Evolutionary conservation across 2,797 vertebrate species (phyloP).

Genomic region (Sebastes melanostomus): DNA sequence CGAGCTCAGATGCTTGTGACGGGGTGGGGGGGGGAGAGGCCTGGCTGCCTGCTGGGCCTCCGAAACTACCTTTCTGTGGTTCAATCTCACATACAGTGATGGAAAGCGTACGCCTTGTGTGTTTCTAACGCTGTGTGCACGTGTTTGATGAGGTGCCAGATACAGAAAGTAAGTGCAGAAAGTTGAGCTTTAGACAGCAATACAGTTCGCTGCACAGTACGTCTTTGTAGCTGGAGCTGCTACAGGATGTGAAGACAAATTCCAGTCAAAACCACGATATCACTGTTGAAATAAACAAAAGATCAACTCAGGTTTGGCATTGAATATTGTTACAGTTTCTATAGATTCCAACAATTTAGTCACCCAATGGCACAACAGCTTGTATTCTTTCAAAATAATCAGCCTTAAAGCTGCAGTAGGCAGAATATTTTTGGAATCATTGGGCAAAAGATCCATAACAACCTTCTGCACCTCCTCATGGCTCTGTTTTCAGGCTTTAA

Average conservation of each 20-base stretch:
- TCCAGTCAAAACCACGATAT: not conserved
- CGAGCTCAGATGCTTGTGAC: constrained; percentile 23
- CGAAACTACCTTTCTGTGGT: constrained; percentile 37
- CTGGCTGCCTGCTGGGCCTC: constrained; percentile 36
- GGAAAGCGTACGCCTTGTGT: constrained; percentile 26
- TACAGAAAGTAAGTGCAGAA: constrained; percentile 5
- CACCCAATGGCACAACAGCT: not conserved
- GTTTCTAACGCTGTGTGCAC: constrained; percentile 22
- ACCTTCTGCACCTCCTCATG: no score
- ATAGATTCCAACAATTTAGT: not conserved
- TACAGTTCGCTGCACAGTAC: not conserved
- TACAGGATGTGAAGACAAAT: not conserved
- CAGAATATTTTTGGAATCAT: no score
- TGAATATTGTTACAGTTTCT: not conserved
- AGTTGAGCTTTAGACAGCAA: constrained; percentile 16
- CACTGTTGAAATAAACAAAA: not conserved
- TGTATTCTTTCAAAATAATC: not conserved
- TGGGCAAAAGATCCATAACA: no score
- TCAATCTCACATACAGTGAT: constrained; percentile 41
- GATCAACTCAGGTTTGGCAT: not conserved
- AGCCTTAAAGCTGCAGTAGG: no score
- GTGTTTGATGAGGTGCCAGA: constrained; percentile 41
- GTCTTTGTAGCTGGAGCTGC: not conserved
- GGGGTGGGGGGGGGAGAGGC: not conserved
- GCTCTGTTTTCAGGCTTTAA: no score